Evolutionary conservation across 2,888 invertebrate genomes (phyloP).

Genomic region (Cenopis cana): DNA sequence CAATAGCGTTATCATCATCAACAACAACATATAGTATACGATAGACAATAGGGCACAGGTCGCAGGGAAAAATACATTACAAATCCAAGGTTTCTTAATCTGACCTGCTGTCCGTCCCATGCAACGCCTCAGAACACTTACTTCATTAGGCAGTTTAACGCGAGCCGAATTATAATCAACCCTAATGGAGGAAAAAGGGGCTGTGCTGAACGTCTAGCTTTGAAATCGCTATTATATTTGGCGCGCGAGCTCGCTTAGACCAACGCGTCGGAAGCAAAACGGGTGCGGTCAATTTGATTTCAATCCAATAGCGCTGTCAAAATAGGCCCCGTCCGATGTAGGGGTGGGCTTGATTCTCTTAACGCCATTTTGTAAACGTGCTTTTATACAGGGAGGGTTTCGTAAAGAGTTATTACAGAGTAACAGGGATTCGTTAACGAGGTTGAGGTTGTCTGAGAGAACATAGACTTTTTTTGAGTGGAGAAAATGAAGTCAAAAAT

Average conservation of each 20-base stretch:
- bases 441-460: background rate
- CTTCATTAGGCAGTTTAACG: conserved; percentile 42
- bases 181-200: background rate
- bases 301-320: background rate
- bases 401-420: conserved; percentile 21
- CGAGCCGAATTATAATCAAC: conserved; percentile 39
- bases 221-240: background rate
- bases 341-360: conserved; percentile 24
- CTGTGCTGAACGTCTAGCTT: background rate
- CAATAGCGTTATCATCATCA: background rate
- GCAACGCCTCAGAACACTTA: conserved; percentile 35
- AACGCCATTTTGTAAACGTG: conserved; percentile 28
- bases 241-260: background rate
- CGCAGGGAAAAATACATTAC: background rate
- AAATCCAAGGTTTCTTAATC: background rate
- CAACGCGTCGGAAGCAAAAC: background rate
- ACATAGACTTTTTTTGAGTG: background rate
- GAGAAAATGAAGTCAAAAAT: no score
- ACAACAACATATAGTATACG: background rate
- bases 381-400: conserved; percentile 26
- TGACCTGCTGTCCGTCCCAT: conserved; percentile 6
- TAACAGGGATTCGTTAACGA: conserved; percentile 9
- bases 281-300: background rate
- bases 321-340: conserved; percentile 1
- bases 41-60: background rate